These are phyloP conservation scores for Ellobius talpinus DNA, from an alignment of 2,113 vertebrate species.

Conservation along the genomic window DNA sequence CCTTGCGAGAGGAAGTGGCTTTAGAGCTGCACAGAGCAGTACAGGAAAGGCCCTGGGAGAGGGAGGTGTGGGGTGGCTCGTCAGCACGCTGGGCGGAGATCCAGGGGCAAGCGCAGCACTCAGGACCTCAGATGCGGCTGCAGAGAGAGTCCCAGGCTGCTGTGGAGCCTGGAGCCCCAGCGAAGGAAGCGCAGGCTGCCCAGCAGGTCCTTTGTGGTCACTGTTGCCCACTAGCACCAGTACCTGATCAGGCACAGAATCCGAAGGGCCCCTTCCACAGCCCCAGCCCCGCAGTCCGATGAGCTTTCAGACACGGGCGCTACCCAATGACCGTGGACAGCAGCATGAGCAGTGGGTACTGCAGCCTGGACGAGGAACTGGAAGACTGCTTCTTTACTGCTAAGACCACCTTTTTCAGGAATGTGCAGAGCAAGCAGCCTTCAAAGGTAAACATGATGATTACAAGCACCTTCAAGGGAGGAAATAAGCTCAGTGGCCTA, in stretches of 20 bases:
- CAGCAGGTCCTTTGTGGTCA: background rate
- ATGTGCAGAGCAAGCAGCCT: slow-evolving; percentile 82
- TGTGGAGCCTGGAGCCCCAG: slow-evolving; percentile 40
- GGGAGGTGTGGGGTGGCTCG: slow-evolving; percentile 79
- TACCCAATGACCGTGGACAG: slow-evolving; percentile 86
- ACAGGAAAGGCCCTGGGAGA: slow-evolving; percentile 86
- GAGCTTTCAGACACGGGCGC: background rate
- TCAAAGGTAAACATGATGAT: slow-evolving; percentile 89
- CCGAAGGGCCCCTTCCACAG: background rate
- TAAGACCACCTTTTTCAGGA: slow-evolving; percentile 95
- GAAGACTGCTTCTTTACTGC: slow-evolving; percentile 98
- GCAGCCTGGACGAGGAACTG: slow-evolving; percentile 96
- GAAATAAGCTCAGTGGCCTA: background rate
- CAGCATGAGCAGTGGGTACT: slow-evolving; percentile 99
- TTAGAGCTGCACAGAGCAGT: slow-evolving; percentile 82
- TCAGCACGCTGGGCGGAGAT: background rate
- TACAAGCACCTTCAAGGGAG: background rate
- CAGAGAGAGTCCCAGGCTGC: slow-evolving; percentile 58
- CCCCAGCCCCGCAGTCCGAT: background rate
- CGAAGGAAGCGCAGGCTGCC: background rate
- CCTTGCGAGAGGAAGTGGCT: slow-evolving; percentile 93
- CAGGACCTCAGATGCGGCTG: slow-evolving; percentile 67
- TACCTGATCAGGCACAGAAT: slow-evolving; percentile 23
- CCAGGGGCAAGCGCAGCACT: background rate
- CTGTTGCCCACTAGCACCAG: background rate